phyloP scores from a whole-genome alignment of 2,888 invertebrate species.

The Cinara cedri region DNA sequence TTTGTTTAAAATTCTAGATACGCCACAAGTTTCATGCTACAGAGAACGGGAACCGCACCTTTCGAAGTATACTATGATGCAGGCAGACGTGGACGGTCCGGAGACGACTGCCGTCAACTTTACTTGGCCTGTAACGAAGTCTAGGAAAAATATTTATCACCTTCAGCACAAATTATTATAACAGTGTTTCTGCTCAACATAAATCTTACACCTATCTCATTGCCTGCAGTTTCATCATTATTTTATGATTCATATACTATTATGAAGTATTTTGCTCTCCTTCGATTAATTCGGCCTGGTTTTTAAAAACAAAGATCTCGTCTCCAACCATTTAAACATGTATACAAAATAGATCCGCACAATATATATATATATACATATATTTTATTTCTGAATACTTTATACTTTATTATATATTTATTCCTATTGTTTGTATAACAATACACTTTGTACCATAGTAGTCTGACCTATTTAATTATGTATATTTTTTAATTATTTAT shows the following conservation, averaged over 20 bases:
- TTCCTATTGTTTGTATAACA: conserved; percentile 56
- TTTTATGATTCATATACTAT: background rate
- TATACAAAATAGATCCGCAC: background rate
- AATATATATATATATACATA: background rate
- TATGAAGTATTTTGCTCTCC: background rate
- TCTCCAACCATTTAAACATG: conserved; percentile 18
- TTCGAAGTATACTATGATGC: conserved; percentile 86
- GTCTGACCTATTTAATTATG: conserved; percentile 53
- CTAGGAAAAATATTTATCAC: conserved; percentile 63
- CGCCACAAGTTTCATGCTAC: conserved; percentile 83
- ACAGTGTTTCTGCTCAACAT: conserved; percentile 14
- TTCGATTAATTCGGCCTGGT: conserved; percentile 18
- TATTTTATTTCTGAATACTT: conserved; percentile 11
- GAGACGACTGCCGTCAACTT: conserved; percentile 82
- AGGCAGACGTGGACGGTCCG: conserved; percentile 82
- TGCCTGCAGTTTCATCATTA: background rate
- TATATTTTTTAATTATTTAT: conserved; percentile 54
- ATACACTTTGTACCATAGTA: conserved; percentile 56
- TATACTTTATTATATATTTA: conserved; percentile 49
- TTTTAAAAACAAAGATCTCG: conserved; percentile 46
- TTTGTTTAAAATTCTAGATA: conserved; percentile 68
- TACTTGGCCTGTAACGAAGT: conserved; percentile 90
- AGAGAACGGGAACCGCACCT: conserved; percentile 69
- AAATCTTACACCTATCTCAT: background rate
- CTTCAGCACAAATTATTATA: background rate